Base-by-base conservation (phyloP, 2,797 vertebrate genomes). In the Champsocephalus esox region DNA sequence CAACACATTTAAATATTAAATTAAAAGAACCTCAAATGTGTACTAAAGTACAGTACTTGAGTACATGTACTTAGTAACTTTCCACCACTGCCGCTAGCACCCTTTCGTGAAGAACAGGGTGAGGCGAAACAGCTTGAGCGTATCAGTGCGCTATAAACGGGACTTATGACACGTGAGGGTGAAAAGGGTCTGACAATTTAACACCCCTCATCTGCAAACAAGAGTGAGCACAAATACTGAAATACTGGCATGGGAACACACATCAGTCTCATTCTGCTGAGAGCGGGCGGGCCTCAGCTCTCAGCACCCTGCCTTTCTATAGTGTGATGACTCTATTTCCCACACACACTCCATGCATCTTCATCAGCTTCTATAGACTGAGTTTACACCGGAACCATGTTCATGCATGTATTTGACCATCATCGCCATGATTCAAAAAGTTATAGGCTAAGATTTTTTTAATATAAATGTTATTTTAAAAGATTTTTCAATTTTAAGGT, bases 101-200 rank as follows among this genome's bases (percentile, higher is more conserved):
- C 60, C 70, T 56, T 56, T 21, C 8, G 24, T 62, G 66, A 81
- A 65, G 56, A 50, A 14, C 41, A 66, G 69, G 51, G 68, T n/a
- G 55, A 59, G 75, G 60, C 64, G 44, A 73, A 81, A 28, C 81
- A 77, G 88, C 84, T 86, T 86, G 70, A 67, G 77, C 82, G 85
- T 89, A 91, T 92, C 85, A 90, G 84, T 68, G 80, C 52, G 71
- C 83, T 92, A 91, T 92, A 92, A 92, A 91, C 86, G 86, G 86
- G 83, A 84, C 84, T 89, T 88, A 92, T 90, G 88, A 91, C 90
- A 92, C 91, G 87, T 77, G 70, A 77, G 85, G 89, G 89, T 90
- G 90, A 81, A 91, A 92, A 89, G 75, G 80, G 80, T 81, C 78
- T 77, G 74, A 85, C 77, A 83, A 91, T 92, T 92, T 90, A 85